These are phyloP conservation scores for Diarsia mendica DNA, from an alignment of 2,888 invertebrate genomes.

Conservation along the genomic window DNA sequence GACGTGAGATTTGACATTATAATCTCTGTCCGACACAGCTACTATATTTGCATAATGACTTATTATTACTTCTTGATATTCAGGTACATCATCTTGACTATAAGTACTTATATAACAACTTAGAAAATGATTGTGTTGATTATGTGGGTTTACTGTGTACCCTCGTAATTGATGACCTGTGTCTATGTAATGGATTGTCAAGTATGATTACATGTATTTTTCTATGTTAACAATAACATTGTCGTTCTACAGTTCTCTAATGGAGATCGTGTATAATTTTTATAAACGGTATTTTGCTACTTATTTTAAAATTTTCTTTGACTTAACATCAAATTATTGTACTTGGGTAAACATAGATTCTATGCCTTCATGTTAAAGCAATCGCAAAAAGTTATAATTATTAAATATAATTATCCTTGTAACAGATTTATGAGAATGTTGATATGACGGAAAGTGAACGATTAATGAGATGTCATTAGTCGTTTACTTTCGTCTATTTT, in stretches of 20 bases:
- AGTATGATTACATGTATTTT: constrained; percentile 55
- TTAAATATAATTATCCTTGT: background rate
- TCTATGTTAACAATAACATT: constrained; percentile 41
- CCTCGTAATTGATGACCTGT: constrained; percentile 57
- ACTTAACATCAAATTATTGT: background rate
- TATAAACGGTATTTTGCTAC: constrained; percentile 13
- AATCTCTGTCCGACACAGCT: constrained; percentile 22
- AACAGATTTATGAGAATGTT: background rate
- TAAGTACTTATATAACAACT: constrained; percentile 44
- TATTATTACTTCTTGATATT: constrained; percentile 51
- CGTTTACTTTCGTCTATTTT: background rate
- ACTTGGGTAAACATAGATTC: background rate
- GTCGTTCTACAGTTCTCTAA: constrained; percentile 27
- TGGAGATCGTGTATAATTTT: constrained; percentile 1
- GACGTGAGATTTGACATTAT: constrained; percentile 43
- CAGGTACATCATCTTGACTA: constrained; percentile 19
- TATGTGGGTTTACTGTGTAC: constrained; percentile 50
- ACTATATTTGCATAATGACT: constrained; percentile 45
- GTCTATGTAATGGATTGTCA: constrained; percentile 50
- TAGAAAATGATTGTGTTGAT: constrained; percentile 67
- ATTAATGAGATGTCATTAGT: background rate
- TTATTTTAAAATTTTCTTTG: constrained; percentile 6
- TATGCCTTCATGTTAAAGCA: background rate
- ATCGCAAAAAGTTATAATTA: background rate
- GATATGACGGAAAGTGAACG: background rate